Evolutionary conservation across 2,113 vertebrate genomes (phyloP).

Genomic region (Antechinus stuartii): DNA sequence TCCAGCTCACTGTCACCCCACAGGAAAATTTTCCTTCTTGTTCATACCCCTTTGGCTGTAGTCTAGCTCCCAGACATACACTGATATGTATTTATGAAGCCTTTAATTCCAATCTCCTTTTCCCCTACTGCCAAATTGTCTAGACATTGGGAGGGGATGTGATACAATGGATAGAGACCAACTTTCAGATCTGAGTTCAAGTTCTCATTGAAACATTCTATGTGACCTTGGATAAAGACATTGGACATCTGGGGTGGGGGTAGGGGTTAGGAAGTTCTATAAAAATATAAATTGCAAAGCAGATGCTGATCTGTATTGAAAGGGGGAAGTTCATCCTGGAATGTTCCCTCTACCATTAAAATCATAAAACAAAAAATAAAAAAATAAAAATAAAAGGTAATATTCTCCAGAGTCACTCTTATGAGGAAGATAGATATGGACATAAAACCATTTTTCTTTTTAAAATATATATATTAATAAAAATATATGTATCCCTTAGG

Average conservation of each 20-base stretch:
- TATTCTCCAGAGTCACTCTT: neutral
- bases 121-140: neutral
- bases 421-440: neutral
- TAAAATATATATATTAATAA: neutral
- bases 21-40: neutral
- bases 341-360: neutral
- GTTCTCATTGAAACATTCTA: no score
- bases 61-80: neutral
- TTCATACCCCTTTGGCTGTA: no score
- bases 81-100: neutral
- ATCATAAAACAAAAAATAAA: neutral
- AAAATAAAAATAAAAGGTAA: no score
- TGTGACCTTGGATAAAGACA: neutral
- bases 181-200: no score
- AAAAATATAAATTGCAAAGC: neutral
- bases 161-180: neutral
- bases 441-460: neutral
- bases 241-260: neutral
- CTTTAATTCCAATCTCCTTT: neutral
- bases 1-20: neutral
- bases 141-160: neutral
- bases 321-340: neutral
- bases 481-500: no score
- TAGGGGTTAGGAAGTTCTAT: neutral
- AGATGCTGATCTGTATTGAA: neutral